Evolutionary conservation across 2,797 vertebrate genomes (phyloP).

Genomic region (Lindbergichthys nudifrons): DNA sequence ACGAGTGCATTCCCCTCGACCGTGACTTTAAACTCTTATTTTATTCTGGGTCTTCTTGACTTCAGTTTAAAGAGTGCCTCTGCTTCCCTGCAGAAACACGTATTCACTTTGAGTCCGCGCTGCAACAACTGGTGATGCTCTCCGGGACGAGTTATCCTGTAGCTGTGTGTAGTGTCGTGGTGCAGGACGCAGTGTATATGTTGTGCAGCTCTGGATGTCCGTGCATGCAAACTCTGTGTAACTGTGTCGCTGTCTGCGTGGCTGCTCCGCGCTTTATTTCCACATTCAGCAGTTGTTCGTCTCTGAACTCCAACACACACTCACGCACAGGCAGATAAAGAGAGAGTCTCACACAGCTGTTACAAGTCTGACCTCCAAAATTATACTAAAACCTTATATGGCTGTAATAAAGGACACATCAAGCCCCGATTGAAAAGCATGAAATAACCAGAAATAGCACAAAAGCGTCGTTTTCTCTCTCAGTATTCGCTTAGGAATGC

Average conservation of each 20-base stretch:
- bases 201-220: background rate
- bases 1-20: background rate
- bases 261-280: conserved; percentile 28
- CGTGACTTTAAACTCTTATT: conserved; percentile 1
- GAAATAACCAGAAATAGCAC: conserved; percentile 22
- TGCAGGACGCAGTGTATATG: background rate
- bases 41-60: background rate
- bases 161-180: background rate
- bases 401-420: conserved; percentile 36
- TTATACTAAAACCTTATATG: conserved; percentile 17
- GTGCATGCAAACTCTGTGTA: conserved; percentile 5
- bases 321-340: background rate
- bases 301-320: conserved; percentile 11
- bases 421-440: conserved; percentile 26
- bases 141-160: background rate
- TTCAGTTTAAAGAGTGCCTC: background rate
- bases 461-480: conserved; percentile 46
- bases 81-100: conserved; percentile 25
- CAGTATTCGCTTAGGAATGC: conserved; percentile 33
- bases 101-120: background rate
- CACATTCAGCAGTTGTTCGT: conserved; percentile 36
- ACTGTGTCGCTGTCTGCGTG: conserved; percentile 28
- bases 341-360: conserved; percentile 33
- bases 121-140: background rate
- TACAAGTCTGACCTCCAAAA: conserved; percentile 65